Evolutionary conservation across 2,888 invertebrate genomes (phyloP), one percentile per base, ranked within the genome.

Genomic region (Isotomurus palustris): DNA sequence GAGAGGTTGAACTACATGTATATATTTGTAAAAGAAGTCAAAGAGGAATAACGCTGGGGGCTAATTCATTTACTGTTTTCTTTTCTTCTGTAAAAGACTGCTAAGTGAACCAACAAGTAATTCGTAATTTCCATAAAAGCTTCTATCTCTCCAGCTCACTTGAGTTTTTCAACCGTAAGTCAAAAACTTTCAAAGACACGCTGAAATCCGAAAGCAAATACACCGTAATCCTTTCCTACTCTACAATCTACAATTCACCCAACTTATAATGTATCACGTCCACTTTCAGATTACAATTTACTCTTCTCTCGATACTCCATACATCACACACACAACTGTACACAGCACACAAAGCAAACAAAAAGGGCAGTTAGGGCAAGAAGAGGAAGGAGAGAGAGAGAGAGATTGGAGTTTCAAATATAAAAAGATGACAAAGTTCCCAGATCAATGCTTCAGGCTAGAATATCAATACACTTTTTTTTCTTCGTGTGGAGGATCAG

Each of bases 111-210:
- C 38, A 38, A 17, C 38, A 38, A 38, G n/a, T n/a, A n/a, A 38
- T 38, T 19, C 38, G 8, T 38, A 38, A 38, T 38, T 38, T 38
- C 38, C 38, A 38, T 38, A 38, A 38, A 38, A 38, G 38, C 38
- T 38, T 38, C 19, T 19, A 19, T 19, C 38, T 38, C 38, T 38
- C 19, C 38, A 19, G 17, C 38, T 38, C 38, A 38, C 5, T 38
- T 38, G 38, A 38, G 5, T 8, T 19, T 38, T 38, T 38, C 38
- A 38, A 38, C 38, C 38, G 14, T 4, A 38, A 38, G 38, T 38
- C 38, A 38, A 17, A 14, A 38, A 38, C n/a, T n/a, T n/a, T n/a
- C n/a, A n/a, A n/a, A n/a, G n/a, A n/a, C n/a, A n/a, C n/a, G n/a
- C n/a, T n/a, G n/a, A n/a, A n/a, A n/a, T n/a, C n/a, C n/a, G n/a